phyloP scores from a whole-genome alignment of 2,888 invertebrate genomes.

The Mesochorus sp. region DNA sequence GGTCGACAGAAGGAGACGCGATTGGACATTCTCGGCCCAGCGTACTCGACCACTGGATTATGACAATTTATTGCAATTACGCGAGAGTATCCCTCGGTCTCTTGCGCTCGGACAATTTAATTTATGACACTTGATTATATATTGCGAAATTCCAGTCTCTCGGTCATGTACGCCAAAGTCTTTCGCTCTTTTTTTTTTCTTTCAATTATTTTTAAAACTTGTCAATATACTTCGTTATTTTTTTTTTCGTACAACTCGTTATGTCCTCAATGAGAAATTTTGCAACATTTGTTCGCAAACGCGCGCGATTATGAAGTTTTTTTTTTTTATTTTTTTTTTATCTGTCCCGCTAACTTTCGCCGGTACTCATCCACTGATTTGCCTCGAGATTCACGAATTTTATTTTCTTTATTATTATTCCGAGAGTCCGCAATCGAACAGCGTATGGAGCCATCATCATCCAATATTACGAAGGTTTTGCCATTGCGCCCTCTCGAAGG shows the following conservation, averaged over 20 bases:
- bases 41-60: slow-evolving; percentile 67
- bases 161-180: background rate
- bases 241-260: no score
- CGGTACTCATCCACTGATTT: background rate
- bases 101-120: slow-evolving; percentile 13
- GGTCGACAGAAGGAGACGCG: background rate
- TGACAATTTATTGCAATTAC: slow-evolving; percentile 73
- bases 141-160: slow-evolving; percentile 9
- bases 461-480: slow-evolving; percentile 12
- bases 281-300: background rate
- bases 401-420: slow-evolving; percentile 34
- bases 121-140: slow-evolving; percentile 36
- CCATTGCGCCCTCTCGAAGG: background rate
- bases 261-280: no score
- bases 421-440: background rate
- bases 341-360: background rate
- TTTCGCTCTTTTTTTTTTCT: no score
- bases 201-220: no score
- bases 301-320: background rate
- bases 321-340: background rate
- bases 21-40: slow-evolving; percentile 17
- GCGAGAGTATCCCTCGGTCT: slow-evolving; percentile 46
- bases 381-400: slow-evolving; percentile 14
- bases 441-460: slow-evolving; percentile 17
- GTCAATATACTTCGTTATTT: no score